phyloP scores from a whole-genome alignment of 2,113 vertebrate genomes.

The Amphiprion percula region DNA sequence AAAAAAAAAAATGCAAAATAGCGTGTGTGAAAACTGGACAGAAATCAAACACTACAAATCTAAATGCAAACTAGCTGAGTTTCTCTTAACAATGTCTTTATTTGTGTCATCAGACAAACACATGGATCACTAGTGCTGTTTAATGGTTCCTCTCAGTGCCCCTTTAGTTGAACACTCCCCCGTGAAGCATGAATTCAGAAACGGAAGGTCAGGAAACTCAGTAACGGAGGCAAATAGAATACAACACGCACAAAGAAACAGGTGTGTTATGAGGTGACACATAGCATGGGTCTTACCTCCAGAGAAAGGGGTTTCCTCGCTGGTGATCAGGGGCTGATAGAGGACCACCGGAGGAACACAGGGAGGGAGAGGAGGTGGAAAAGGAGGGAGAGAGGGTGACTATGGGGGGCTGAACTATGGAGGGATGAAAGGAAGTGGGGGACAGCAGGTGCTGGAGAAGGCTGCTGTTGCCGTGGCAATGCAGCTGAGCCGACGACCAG shows the following conservation, averaged over 20 bases:
- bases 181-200: no score
- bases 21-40: no score
- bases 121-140: not conserved
- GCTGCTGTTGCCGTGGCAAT: conserved; percentile 94
- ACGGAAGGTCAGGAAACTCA: conserved; percentile 6
- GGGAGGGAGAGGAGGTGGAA: conserved; percentile 68
- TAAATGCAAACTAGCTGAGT: no score
- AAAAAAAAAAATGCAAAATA: no score
- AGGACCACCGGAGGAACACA: conserved; percentile 86
- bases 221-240: no score
- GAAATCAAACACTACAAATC: no score
- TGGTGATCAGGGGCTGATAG: conserved; percentile 89
- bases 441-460: conserved; percentile 91
- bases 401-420: conserved; percentile 49
- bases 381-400: conserved; percentile 46
- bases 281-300: conserved; percentile 90
- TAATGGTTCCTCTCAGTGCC: no score
- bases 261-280: conserved; percentile 13
- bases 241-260: conserved; percentile 6
- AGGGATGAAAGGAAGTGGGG: conserved; percentile 85
- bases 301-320: conserved; percentile 88
- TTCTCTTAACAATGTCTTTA: no score
- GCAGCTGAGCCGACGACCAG: conserved; percentile 90
- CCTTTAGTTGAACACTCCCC: no score
- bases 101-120: no score